Percentiles rank a stretch among this genome's conserved stretches.
Evolutionary conservation across 2,113 vertebrate species (phyloP).

Genomic region (Neogobius melanostomus): DNA sequence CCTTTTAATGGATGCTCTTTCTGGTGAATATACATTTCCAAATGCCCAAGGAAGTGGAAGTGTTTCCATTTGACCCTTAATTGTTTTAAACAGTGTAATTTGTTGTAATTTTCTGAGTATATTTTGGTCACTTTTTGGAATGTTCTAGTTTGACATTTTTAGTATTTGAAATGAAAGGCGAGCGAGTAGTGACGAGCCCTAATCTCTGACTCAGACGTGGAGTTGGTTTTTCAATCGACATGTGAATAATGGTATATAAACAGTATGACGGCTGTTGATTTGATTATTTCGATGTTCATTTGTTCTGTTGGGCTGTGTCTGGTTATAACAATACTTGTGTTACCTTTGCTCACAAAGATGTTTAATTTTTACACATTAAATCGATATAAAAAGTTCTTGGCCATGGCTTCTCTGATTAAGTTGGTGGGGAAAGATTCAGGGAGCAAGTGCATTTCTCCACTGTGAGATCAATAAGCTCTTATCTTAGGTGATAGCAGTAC

Average conservation of each 20-base stretch:
- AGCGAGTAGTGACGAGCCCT: constrained; percentile 28
- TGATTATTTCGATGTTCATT: constrained; percentile 40
- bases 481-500: too few species aligned
- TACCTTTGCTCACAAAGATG: constrained; percentile 24
- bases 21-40: constrained; percentile 43
- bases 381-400: constrained; percentile 33
- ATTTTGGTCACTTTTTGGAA: constrained; percentile 30
- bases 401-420: constrained; percentile 16
- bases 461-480: too few species aligned
- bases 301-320: constrained; percentile 40
- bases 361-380: constrained; percentile 21
- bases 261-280: constrained; percentile 26
- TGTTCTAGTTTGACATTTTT: constrained; percentile 40
- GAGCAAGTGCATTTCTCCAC: too few species aligned
- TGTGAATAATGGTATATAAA: constrained; percentile 46
- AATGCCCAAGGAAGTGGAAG: constrained; percentile 15
- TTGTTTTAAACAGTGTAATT: constrained; percentile 30
- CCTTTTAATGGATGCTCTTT: constrained; percentile 40
- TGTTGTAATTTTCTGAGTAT: constrained; percentile 20
- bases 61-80: constrained; percentile 26
- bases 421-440: too few species aligned
- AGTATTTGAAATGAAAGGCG: constrained; percentile 36
- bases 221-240: constrained; percentile 28
- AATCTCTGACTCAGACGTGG: constrained; percentile 38
- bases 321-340: constrained; percentile 29